Conservation (phyloP, 2,113 vertebrate genomes). For the human (Homo sapiens) region DNA sequence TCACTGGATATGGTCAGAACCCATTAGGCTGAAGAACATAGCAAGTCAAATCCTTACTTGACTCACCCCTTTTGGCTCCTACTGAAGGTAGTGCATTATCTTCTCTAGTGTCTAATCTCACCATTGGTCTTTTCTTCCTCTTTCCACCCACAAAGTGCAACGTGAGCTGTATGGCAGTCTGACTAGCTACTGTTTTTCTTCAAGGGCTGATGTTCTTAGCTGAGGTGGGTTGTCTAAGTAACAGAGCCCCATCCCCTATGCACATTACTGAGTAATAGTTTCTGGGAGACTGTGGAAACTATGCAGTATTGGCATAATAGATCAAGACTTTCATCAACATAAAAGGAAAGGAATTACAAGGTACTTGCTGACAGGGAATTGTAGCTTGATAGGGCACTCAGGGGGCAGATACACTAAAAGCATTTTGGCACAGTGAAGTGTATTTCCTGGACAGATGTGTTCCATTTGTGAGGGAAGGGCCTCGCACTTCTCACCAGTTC, state of each 20-base stretch:
- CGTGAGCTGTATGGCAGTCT: not conserved
- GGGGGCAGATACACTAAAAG: conserved; percentile 68
- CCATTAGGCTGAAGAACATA: not conserved
- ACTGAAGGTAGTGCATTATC: not conserved
- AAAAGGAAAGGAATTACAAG: conserved; percentile 76
- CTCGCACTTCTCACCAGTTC: conserved; percentile 21
- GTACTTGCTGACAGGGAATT: conserved; percentile 71
- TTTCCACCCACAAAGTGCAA: not conserved
- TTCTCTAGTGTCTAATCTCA: not conserved
- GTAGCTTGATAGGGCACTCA: conserved; percentile 61
- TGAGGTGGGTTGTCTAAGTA: conserved; percentile 58
- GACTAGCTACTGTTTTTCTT: conserved; percentile 36
- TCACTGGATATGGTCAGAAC: conserved; percentile 24
- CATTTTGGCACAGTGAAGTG: conserved; percentile 58
- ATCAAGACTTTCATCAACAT: conserved; percentile 69
- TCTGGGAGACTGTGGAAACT: conserved; percentile 60
- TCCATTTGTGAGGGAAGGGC: conserved; percentile 47
- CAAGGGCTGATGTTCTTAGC: conserved; percentile 6
- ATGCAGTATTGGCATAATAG: conserved; percentile 66
- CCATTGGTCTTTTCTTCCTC: not conserved
- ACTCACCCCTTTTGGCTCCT: not conserved
- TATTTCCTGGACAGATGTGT: conserved; percentile 72
- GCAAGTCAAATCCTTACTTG: not conserved
- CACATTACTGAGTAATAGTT: conserved; percentile 60
- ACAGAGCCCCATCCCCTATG: conserved; percentile 3